These are phyloP conservation scores for Corythornis madagascariensis DNA, from an alignment of 2,113 vertebrate species.

Conservation along the genomic window DNA sequence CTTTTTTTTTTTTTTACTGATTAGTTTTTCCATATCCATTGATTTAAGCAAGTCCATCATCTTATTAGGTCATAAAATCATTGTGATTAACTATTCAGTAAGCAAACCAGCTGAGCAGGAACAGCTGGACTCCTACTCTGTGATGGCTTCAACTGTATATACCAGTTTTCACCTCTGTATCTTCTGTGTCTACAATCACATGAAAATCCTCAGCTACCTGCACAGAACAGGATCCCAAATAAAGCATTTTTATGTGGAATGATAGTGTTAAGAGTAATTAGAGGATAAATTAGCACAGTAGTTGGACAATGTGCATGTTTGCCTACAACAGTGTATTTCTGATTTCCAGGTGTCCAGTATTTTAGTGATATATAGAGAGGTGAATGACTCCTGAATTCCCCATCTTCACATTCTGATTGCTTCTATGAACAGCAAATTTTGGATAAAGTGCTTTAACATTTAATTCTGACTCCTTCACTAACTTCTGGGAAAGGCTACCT, in stretches of 20 bases:
- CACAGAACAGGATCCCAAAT: background rate
- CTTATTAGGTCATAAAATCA: background rate
- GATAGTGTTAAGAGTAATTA: background rate
- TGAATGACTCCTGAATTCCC: background rate
- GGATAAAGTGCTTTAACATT: constrained; percentile 50
- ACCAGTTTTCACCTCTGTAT: background rate
- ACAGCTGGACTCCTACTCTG: background rate
- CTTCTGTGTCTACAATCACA: background rate
- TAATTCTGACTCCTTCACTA: background rate
- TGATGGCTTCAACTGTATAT: background rate
- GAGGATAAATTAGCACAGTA: background rate
- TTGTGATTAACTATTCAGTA: background rate
- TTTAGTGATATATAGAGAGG: background rate
- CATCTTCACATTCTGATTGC: background rate
- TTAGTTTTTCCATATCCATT: background rate
- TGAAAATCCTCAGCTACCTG: background rate
- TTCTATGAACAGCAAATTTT: background rate
- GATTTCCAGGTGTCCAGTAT: background rate
- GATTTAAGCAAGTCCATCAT: background rate
- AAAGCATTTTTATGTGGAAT: background rate
- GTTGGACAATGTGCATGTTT: background rate
- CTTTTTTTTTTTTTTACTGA: background rate
- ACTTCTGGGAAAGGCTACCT: background rate
- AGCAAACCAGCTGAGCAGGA: constrained; percentile 5
- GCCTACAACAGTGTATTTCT: background rate